Evolutionary conservation across 2,797 vertebrate genomes (phyloP).

Genomic region (Acomys russatus): DNA sequence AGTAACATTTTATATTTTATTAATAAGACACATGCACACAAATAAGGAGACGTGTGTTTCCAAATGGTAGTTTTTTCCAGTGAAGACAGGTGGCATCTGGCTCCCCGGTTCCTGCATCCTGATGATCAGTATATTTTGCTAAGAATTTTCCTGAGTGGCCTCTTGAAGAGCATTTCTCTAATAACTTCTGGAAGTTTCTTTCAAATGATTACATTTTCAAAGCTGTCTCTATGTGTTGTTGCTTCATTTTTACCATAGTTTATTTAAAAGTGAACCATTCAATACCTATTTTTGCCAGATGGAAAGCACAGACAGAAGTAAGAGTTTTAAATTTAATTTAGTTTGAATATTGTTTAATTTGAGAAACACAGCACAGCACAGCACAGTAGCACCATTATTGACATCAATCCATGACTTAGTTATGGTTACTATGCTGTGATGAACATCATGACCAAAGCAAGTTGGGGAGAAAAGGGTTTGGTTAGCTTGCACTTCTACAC

Average conservation of each 20-base stretch:
- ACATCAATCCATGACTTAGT: not conserved
- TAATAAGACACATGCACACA: not conserved
- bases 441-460: not conserved
- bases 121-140: not conserved
- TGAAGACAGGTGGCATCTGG: no score
- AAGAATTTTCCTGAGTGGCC: not conserved
- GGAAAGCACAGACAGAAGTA: not conserved
- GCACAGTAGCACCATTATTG: not conserved
- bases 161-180: not conserved
- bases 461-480: not conserved
- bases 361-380: not conserved
- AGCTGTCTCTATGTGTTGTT: not conserved
- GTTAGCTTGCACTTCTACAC: not conserved
- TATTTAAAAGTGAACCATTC: not conserved
- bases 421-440: not conserved
- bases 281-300: not conserved
- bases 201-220: not conserved
- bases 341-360: not conserved
- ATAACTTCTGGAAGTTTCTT: not conserved
- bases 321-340: not conserved
- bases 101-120: not conserved
- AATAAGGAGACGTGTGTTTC: not conserved
- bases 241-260: not conserved
- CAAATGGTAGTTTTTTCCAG: not conserved
- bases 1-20: not conserved